Evolutionary conservation across 2,888 invertebrate species (phyloP).

Genomic region (Drosophila mayaguana): DNA sequence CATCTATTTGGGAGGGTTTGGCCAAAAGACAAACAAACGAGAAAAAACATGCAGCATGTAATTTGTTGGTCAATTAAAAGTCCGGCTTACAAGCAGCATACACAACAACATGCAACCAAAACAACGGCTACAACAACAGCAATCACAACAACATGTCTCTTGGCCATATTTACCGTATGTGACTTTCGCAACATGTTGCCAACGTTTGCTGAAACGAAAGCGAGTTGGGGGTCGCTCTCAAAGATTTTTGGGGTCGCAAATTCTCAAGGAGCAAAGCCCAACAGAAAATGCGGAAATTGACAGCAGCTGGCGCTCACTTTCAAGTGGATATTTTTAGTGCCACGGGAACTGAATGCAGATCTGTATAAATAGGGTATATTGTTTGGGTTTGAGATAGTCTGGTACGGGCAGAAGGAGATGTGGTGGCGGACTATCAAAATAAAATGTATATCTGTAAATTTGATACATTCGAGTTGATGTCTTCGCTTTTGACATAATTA

Average conservation of each 20-base stretch:
- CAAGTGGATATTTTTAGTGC: constrained; percentile 32
- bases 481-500: too few relatives aligned
- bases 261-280: constrained; percentile 47
- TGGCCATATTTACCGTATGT: constrained; percentile 53
- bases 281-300: constrained; percentile 70
- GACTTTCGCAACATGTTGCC: constrained; percentile 57
- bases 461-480: too few relatives aligned
- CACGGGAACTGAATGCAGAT: not conserved
- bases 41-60: constrained; percentile 64
- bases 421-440: too few relatives aligned
- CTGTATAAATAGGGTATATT: not conserved
- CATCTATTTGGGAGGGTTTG: constrained; percentile 74
- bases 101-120: not conserved
- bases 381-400: not conserved
- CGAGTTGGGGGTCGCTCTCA: constrained; percentile 54
- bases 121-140: too few relatives aligned
- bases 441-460: too few relatives aligned
- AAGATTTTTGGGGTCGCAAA: constrained; percentile 44
- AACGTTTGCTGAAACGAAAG: constrained; percentile 60
- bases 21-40: constrained; percentile 58
- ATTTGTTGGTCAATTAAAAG: constrained; percentile 80
- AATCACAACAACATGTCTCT: constrained; percentile 51
- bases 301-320: constrained; percentile 79
- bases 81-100: constrained; percentile 68
- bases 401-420: not conserved